These are phyloP conservation scores for Ascaphus truei DNA, from an alignment of 2,113 vertebrate genomes.

Conservation along the genomic window DNA sequence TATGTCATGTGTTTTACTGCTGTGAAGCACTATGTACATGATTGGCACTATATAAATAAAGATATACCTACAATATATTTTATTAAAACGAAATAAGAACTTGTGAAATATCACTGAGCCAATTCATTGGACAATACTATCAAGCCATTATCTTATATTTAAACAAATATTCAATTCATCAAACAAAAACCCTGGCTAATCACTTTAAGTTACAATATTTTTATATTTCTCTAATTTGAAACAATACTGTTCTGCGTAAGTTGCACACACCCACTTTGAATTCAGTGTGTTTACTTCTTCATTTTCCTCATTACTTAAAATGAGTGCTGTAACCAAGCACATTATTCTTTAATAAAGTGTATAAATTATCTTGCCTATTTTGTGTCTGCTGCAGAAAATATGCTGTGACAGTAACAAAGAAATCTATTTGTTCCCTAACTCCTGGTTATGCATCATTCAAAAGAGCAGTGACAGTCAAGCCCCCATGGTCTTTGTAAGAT, in stretches of 20 bases:
- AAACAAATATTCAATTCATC: background rate
- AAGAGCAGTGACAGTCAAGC: slow-evolving; percentile 24
- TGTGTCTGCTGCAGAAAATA: slow-evolving; percentile 31
- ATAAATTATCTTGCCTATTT: slow-evolving; percentile 40
- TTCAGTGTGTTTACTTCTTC: background rate
- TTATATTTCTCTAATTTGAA: background rate
- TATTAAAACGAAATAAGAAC: too few species aligned
- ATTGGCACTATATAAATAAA: too few species aligned
- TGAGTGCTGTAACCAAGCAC: background rate
- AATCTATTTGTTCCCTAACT: slow-evolving; percentile 21
- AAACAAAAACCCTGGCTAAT: too few species aligned
- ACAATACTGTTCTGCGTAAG: background rate
- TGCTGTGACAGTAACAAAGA: slow-evolving; percentile 31
- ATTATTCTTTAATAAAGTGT: slow-evolving; percentile 9
- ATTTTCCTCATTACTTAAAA: slow-evolving; percentile 17
- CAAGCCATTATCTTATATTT: background rate
- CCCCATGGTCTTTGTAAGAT: slow-evolving; percentile 31
- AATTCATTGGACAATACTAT: background rate
- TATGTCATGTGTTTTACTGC: too few species aligned
- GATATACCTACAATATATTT: too few species aligned
- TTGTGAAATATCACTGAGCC: too few species aligned
- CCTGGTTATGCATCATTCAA: slow-evolving; percentile 33
- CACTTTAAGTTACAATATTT: background rate
- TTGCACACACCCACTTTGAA: background rate
- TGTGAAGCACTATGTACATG: too few species aligned